These are phyloP conservation scores for Lycaena phlaeas DNA, from an alignment of 2,888 invertebrate species.

Conservation along the genomic window DNA sequence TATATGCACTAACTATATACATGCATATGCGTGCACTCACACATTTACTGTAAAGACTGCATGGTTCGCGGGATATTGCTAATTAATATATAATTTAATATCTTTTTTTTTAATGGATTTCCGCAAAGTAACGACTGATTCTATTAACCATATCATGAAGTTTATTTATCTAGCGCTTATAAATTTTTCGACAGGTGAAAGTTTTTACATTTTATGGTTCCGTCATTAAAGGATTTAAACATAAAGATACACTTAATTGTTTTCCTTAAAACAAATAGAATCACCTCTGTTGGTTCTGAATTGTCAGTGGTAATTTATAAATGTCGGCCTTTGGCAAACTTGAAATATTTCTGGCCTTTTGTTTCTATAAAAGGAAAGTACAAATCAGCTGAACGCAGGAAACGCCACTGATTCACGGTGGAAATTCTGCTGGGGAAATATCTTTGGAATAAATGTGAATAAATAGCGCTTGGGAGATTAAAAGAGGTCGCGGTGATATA, in stretches of 20 bases:
- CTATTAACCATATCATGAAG: too few species aligned
- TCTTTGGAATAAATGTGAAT: conserved; percentile 65
- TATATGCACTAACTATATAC: too few species aligned
- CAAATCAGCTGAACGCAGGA: conserved; percentile 60
- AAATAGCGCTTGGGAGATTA: conserved; percentile 65
- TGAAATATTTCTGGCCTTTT: conserved; percentile 44
- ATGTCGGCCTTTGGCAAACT: conserved; percentile 28
- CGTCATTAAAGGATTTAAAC: too few species aligned
- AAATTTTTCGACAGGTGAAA: too few species aligned
- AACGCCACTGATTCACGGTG: conserved; percentile 57
- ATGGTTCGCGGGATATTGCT: too few species aligned
- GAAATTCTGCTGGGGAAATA: conserved; percentile 64
- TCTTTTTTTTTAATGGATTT: too few species aligned
- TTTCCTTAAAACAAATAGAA: conserved; percentile 4
- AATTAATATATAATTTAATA: too few species aligned
- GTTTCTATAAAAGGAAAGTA: conserved; percentile 44
- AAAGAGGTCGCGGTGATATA: conserved; percentile 58
- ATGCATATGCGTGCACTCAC: too few species aligned
- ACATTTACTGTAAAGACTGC: too few species aligned
- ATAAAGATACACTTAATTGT: conserved; percentile 2
- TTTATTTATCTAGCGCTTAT: too few species aligned
- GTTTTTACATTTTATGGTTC: too few species aligned
- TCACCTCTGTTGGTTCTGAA: conserved; percentile 6
- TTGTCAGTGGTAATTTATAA: conserved; percentile 10
- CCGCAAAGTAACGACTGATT: too few species aligned